Base-by-base conservation (phyloP, 2,888 invertebrate species). In the Hirtodrosophila trivittata region DNA sequence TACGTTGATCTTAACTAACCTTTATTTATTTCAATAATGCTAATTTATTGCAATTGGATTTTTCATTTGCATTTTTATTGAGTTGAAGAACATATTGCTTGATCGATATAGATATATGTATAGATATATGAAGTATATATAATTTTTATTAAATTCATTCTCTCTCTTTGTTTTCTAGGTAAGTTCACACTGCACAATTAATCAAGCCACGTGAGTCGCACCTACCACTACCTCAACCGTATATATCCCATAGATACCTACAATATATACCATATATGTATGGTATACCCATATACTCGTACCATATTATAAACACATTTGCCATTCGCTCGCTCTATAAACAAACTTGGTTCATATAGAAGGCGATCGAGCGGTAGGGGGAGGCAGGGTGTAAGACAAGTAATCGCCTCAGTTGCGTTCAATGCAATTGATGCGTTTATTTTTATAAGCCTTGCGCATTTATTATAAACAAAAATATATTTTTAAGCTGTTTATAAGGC, bases 371-470 rank as follows among this genome's bases (percentile, higher is more conserved):
- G 18, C 2, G 18, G 18, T 21, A 42, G 28, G 21, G 38, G 12
- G 1, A 32, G 5, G 18, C 2, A 18, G 1, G 6, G 3, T 12
- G 4, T 5, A 2, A 14, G 18, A 3, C 6, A 0, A 3, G 14
- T 3, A 18, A 32, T 30, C 0, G 14, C 1, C 10, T 7, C 8
- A 7, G 6, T 38, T 47, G 70, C 66, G 50, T 46, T 54, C 45
- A 51, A 49, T 74, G 77, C 77, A 73, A 63, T 63, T 56, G 70
- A 70, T 66, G 77, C 70, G 80, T 80, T 80, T 80, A 80, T 86
- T 86, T 80, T 80, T 86, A 73, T 74, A 77, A 73, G 72, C 46
- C 86, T 52, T 28, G 64, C 38, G 67, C 86, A 86, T 86, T 86
- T 80, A 80, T 80, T 86, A 81, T 86, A 80, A 80, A 80, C 80